Percentiles rank a stretch among this genome's conserved stretches.
phyloP scores from a whole-genome alignment of 2,797 vertebrate genomes.

The Epinephelus awoara region DNA sequence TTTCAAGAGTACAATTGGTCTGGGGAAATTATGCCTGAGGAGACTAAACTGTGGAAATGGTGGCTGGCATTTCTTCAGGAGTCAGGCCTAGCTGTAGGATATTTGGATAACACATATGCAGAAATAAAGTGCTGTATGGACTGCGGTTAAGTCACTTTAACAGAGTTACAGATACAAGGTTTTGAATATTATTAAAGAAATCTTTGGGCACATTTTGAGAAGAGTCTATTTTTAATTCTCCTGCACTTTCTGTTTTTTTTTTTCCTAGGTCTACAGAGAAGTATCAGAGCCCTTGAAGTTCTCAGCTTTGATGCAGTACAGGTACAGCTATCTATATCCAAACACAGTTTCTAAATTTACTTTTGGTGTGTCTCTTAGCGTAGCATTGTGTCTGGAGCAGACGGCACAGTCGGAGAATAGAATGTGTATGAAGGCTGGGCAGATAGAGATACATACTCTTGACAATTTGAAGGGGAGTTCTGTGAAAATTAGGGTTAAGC shows the following conservation, averaged over 20 bases:
- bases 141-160: neutral
- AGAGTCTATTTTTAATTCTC: constrained; percentile 24
- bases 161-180: neutral
- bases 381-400: constrained; percentile 11
- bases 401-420: neutral
- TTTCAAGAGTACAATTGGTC: constrained; percentile 69
- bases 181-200: neutral
- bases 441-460: neutral
- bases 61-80: constrained; percentile 26
- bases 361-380: constrained; percentile 5
- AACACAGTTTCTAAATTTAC: constrained; percentile 46
- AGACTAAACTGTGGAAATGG: constrained; percentile 65
- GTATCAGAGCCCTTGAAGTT: constrained; percentile 74
- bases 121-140: neutral
- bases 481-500: neutral
- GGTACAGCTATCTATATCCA: constrained; percentile 72
- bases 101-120: constrained; percentile 13
- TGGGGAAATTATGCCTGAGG: constrained; percentile 48
- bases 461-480: neutral
- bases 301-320: constrained; percentile 89
- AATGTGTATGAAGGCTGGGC: constrained; percentile 5
- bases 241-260: constrained; percentile 50
- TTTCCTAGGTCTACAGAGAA: constrained; percentile 77
- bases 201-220: neutral
- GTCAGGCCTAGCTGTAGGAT: constrained; percentile 10